Percentiles rank a stretch among this genome's conserved stretches.
phyloP scores from a whole-genome alignment of 2,797 vertebrate genomes.

The Tinamus major region DNA sequence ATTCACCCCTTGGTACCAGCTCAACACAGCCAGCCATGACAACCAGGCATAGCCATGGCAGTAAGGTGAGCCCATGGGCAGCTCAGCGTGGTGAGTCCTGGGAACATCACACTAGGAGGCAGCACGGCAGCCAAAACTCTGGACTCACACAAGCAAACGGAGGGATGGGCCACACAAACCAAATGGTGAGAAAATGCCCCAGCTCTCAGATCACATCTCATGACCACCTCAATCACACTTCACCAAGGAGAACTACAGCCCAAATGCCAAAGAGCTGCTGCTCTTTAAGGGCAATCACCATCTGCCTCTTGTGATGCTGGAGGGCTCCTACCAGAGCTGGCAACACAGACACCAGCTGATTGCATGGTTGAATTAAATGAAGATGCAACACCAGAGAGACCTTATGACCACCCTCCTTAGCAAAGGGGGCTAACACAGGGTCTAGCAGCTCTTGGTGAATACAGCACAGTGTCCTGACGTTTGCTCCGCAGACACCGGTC shows the following conservation, averaged over 20 bases:
- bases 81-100: too few species aligned
- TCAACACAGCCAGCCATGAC: fast-evolving
- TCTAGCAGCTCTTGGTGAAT: not conserved
- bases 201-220: not conserved
- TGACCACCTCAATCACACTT: too few species aligned
- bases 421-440: too few species aligned
- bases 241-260: not conserved
- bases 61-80: not conserved
- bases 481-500: fast-evolving
- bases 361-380: too few species aligned
- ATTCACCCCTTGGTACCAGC: not conserved
- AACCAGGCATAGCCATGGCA: fast-evolving
- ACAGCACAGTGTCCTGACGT: fast-evolving
- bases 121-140: not conserved
- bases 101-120: not conserved
- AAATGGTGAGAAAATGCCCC: too few species aligned
- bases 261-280: not conserved
- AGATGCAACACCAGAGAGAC: too few species aligned
- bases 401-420: not conserved
- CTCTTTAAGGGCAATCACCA: not conserved
- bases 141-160: not conserved
- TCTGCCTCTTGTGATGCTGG: too few species aligned
- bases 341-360: not conserved
- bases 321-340: not conserved
- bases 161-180: not conserved